A percentile compares a stretch with the other conserved stretches of the same genome.
phyloP scores from a whole-genome alignment of 1,140 invertebrate species.

The Heliconius eleuchia region DNA sequence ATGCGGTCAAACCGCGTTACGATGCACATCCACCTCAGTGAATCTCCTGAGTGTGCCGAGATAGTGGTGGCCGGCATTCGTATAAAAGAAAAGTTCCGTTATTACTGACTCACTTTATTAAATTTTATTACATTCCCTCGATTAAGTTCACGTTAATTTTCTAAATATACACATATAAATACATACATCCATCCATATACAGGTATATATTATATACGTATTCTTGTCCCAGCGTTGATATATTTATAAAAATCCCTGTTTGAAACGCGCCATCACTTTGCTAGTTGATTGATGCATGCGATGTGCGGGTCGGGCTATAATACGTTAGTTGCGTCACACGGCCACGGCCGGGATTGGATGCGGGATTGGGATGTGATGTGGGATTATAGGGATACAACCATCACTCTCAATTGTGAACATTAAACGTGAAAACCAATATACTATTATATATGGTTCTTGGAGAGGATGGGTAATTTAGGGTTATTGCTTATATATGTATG shows the following conservation, averaged over 20 bases:
- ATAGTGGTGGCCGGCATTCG: no score
- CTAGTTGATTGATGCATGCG: slow-evolving; percentile 45
- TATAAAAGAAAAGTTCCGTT: no score
- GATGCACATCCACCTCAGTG: no score
- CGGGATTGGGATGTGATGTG: slow-evolving; percentile 42
- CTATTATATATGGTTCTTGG: slow-evolving; percentile 39
- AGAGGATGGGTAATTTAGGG: slow-evolving; percentile 17
- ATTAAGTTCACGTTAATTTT: not conserved
- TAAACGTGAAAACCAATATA: slow-evolving; percentile 43
- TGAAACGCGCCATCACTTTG: slow-evolving; percentile 37
- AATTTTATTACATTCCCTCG: not conserved
- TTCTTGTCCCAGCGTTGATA: slow-evolving; percentile 35
- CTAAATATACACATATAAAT: not conserved
- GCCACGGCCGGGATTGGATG: slow-evolving; percentile 35
- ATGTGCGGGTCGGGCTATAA: slow-evolving; percentile 37
- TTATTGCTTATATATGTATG: not conserved
- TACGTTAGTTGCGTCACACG: slow-evolving; percentile 41
- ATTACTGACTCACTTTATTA: not conserved
- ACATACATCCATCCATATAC: not conserved
- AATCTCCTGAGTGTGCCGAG: no score
- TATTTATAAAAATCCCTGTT: slow-evolving; percentile 42
- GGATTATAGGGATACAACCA: slow-evolving; percentile 43
- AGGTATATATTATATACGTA: slow-evolving; percentile 28
- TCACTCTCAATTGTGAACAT: slow-evolving; percentile 43
- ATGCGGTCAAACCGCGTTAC: no score